Conservation (phyloP, 1,140 invertebrate species). For the Drosophila arawakana region DNA sequence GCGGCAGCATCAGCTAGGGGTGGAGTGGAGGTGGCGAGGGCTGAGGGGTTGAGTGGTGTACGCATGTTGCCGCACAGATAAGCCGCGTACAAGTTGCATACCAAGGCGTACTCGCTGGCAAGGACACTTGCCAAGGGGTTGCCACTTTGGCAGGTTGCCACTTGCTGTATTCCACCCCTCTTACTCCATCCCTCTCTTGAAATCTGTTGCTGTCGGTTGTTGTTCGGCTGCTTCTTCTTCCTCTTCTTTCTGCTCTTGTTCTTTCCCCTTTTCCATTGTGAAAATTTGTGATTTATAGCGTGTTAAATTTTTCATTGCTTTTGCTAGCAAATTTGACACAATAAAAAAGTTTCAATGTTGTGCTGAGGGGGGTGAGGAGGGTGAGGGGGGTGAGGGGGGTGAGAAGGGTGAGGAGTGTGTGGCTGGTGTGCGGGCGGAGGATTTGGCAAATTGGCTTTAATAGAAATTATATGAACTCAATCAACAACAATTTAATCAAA, state of each 20-base stretch:
- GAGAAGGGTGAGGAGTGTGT: background rate
- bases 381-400: too few species aligned
- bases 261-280: constrained; percentile 30
- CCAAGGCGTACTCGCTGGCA: constrained; percentile 63
- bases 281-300: constrained; percentile 79
- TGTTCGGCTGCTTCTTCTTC: background rate
- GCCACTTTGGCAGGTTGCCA: constrained; percentile 41
- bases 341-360: constrained; percentile 71
- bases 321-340: constrained; percentile 67
- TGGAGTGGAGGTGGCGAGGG: background rate
- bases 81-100: constrained; percentile 64
- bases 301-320: constrained; percentile 81
- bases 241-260: background rate
- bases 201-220: constrained; percentile 49
- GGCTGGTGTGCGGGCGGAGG: background rate
- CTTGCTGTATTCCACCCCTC: constrained; percentile 2
- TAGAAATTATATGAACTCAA: constrained; percentile 79
- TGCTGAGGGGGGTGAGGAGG: background rate
- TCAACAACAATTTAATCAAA: constrained; percentile 37
- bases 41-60: background rate
- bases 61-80: constrained; percentile 72
- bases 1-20: background rate
- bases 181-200: constrained; percentile 55
- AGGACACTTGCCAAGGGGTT: constrained; percentile 76
- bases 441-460: constrained; percentile 69